phyloP scores from a whole-genome alignment of 2,888 invertebrate species.

The Clusia tigrina region DNA sequence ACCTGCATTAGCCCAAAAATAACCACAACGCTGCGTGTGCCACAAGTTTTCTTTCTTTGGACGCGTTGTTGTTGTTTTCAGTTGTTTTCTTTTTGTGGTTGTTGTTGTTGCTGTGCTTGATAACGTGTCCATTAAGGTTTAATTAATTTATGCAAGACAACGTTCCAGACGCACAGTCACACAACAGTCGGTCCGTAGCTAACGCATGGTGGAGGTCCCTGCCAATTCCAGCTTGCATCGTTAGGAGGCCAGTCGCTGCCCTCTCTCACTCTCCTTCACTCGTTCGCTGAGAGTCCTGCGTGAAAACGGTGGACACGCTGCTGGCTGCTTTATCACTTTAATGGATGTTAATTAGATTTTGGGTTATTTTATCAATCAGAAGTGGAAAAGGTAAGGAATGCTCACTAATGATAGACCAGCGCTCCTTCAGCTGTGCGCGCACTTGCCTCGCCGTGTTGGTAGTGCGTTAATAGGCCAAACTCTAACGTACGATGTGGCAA shows the following conservation, averaged over 20 bases:
- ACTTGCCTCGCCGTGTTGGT: neutral
- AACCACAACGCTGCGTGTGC: slow-evolving; percentile 2
- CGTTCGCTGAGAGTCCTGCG: neutral
- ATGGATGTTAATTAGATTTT: slow-evolving; percentile 11
- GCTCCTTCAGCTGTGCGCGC: neutral
- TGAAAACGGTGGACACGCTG: neutral
- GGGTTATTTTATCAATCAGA: neutral
- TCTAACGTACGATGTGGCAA: slow-evolving; percentile 50
- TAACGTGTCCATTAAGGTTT: slow-evolving; percentile 40
- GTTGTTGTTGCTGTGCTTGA: no score
- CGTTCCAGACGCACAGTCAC: neutral
- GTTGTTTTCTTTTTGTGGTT: no score
- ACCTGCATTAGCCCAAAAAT: neutral
- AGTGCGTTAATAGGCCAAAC: neutral
- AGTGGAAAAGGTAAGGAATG: neutral
- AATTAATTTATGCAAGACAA: slow-evolving; percentile 42
- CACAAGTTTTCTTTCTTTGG: neutral
- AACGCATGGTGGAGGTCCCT: neutral
- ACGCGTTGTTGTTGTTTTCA: no score
- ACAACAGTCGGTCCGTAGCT: no score
- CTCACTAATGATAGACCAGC: neutral
- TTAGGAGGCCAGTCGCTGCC: no score
- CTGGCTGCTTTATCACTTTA: neutral
- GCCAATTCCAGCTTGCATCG: neutral
- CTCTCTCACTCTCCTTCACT: neutral